Percentiles rank a stretch among this genome's conserved stretches.
These are phyloP conservation scores for Salticus scenicus DNA, from an alignment of 2,888 invertebrate genomes.

Conservation along the genomic window DNA sequence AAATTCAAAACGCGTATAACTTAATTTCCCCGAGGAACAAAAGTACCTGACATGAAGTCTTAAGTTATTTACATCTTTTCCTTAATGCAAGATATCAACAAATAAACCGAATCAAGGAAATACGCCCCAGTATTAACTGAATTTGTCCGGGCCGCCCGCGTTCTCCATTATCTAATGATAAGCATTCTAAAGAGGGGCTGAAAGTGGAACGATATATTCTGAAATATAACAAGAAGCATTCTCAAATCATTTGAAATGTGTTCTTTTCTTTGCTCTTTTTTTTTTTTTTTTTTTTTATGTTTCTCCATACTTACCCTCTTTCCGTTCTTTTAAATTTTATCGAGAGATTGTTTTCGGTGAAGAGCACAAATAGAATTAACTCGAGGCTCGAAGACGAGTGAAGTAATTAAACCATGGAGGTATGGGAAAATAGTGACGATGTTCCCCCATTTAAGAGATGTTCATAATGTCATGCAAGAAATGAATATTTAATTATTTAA, in stretches of 20 bases:
- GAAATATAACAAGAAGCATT: neutral
- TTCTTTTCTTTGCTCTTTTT: neutral
- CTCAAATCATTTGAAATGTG: neutral
- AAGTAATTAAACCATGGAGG: neutral
- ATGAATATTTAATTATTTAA: no score
- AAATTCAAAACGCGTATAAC: neutral
- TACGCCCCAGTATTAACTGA: neutral
- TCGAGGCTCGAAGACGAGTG: neutral
- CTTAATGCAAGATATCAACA: neutral
- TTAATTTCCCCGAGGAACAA: neutral
- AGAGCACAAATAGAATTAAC: neutral
- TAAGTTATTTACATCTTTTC: slow-evolving; percentile 4
- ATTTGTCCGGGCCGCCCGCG: neutral
- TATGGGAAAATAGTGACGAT: no score
- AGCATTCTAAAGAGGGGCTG: neutral
- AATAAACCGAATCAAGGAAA: slow-evolving; percentile 6
- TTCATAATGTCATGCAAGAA: no score
- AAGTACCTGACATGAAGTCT: neutral
- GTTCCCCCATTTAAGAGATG: no score
- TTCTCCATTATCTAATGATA: slow-evolving; percentile 4
- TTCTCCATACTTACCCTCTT: neutral
- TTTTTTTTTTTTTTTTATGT: neutral
- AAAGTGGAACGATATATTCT: neutral
- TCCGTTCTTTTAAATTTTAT: neutral
- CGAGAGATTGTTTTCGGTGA: neutral